Conservation (phyloP, 2,797 vertebrate genomes). For the Sebastes iracundus region DNA sequence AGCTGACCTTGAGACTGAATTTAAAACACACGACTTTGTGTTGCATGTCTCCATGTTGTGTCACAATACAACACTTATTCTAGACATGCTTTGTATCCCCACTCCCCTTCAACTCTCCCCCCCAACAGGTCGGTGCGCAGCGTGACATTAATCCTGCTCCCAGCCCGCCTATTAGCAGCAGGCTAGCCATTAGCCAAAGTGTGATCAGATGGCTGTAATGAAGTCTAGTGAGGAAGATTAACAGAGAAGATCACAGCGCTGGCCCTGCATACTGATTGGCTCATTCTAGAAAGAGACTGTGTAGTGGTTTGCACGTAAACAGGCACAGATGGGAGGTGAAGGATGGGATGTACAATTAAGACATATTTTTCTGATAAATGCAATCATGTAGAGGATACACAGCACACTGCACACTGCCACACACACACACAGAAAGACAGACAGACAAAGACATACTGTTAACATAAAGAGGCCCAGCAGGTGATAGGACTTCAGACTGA, state of each 20-base stretch:
- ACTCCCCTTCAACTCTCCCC: constrained; percentile 26
- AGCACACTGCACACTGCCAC: neutral
- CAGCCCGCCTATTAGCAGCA: constrained; percentile 61
- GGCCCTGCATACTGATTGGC: constrained; percentile 58
- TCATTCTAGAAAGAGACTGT: constrained; percentile 15
- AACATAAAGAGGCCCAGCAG: constrained; percentile 15
- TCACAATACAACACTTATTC: constrained; percentile 3
- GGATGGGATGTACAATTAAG: constrained; percentile 20
- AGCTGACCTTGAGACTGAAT: neutral
- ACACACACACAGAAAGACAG: neutral
- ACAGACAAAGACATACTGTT: neutral
- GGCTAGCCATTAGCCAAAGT: constrained; percentile 66
- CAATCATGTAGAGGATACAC: neutral
- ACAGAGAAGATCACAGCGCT: constrained; percentile 52
- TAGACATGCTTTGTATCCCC: neutral
- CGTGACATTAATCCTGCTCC: constrained; percentile 61
- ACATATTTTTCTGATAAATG: constrained; percentile 14
- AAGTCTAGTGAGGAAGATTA: constrained; percentile 74
- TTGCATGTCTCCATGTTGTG: neutral
- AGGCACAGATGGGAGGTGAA: constrained; percentile 39
- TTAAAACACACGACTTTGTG: neutral
- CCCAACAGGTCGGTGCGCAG: constrained; percentile 21
- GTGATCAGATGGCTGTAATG: constrained; percentile 75
- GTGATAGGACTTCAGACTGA: neutral
- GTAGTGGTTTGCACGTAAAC: neutral